Percentiles rank a stretch among this genome's conserved stretches.
phyloP scores from a whole-genome alignment of 1,140 invertebrate species.

The Trachymyrmex cornetzi region DNA sequence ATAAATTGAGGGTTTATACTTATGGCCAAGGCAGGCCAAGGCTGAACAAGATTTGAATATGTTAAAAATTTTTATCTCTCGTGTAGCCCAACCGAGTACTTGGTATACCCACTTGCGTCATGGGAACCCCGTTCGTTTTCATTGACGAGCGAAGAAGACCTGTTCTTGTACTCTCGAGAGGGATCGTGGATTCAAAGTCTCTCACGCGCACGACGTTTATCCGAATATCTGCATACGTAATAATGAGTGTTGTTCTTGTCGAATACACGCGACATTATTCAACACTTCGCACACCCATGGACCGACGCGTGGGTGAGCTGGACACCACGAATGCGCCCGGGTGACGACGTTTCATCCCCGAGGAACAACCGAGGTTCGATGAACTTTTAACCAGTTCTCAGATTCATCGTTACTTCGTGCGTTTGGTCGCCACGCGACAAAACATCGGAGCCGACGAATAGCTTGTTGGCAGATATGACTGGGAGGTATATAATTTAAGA shows the following conservation, averaged over 20 bases:
- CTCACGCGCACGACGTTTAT: constrained; percentile 11
- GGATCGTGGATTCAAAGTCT: constrained; percentile 22
- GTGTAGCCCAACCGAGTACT: neutral
- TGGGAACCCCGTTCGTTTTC: constrained; percentile 22
- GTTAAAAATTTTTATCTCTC: neutral
- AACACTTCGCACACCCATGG: constrained; percentile 49
- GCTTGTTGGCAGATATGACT: neutral
- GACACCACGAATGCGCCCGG: constrained; percentile 41
- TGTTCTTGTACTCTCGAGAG: constrained; percentile 24
- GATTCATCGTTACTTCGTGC: constrained; percentile 33
- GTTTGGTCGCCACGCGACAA: constrained; percentile 34
- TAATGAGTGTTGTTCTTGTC: constrained; percentile 61
- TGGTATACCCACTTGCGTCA: neutral
- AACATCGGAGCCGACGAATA: constrained; percentile 25
- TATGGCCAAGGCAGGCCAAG: too few species aligned
- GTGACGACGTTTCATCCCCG: constrained; percentile 42
- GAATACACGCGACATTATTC: constrained; percentile 60
- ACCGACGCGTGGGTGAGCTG: constrained; percentile 61
- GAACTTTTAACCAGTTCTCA: constrained; percentile 64
- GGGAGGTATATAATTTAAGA: constrained; percentile 50
- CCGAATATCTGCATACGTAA: constrained; percentile 67
- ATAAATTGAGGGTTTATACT: too few species aligned
- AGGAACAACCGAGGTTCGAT: constrained; percentile 20
- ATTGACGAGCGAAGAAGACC: constrained; percentile 5
- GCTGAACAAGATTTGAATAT: neutral